Conservation (phyloP, 1,140 invertebrate species). For the Drosophila nebulosa region DNA sequence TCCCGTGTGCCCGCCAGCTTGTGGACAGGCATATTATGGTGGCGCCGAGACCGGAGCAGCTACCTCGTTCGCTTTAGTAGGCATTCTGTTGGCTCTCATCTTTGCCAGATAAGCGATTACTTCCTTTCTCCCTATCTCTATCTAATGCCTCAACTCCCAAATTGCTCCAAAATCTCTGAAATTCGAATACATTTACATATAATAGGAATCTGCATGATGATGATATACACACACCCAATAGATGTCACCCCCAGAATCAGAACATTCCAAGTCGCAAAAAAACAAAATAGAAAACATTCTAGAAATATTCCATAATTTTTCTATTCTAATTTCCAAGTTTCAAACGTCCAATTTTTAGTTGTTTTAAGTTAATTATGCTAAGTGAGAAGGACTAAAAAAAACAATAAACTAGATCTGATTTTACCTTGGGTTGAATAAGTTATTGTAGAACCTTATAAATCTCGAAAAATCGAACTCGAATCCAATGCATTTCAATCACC, state of each 20-base stretch:
- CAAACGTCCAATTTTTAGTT: conserved; percentile 62
- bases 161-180: not conserved
- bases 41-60: conserved; percentile 81
- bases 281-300: not conserved
- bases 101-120: conserved; percentile 70
- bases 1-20: conserved; percentile 95
- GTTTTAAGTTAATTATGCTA: conserved; percentile 66
- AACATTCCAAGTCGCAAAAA: not conserved
- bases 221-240: conserved; percentile 37
- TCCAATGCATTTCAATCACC: conserved; percentile 16
- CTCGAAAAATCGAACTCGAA: conserved; percentile 12
- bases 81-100: conserved; percentile 57
- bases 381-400: conserved; percentile 39
- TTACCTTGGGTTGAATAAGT: conserved; percentile 31
- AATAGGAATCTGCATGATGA: conserved; percentile 23
- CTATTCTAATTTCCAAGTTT: not conserved
- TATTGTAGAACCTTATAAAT: conserved; percentile 22
- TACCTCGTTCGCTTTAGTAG: conserved; percentile 65
- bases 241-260: conserved; percentile 35
- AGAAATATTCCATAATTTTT: conserved; percentile 1
- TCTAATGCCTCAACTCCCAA: conserved; percentile 18
- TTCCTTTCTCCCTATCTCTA: not conserved
- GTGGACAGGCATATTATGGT: conserved; percentile 87
- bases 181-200: conserved; percentile 25
- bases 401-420: conserved; percentile 14